These are phyloP conservation scores for Urocyon cinereoargenteus DNA, from an alignment of 2,797 vertebrate species.

Conservation along the genomic window DNA sequence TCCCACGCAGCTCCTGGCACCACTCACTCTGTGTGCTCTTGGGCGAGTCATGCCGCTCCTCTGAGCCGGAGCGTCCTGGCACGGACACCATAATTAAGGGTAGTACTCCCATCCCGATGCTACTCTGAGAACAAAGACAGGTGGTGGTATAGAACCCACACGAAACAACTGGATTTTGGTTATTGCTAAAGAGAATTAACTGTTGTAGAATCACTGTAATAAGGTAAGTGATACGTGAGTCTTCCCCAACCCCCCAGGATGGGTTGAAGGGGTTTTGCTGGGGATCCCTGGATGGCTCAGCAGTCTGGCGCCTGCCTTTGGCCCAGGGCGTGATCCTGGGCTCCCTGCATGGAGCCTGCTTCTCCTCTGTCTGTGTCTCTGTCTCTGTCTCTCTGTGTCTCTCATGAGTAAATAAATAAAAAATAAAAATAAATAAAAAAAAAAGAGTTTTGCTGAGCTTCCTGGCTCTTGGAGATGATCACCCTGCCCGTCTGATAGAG, in stretches of 20 bases:
- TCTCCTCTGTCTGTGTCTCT: too few species aligned
- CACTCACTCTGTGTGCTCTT: not conserved
- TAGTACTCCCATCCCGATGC: not conserved
- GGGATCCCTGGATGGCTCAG: too few species aligned
- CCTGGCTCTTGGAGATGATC: not conserved
- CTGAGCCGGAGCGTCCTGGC: not conserved
- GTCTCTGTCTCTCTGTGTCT: too few species aligned
- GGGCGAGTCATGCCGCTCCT: not conserved
- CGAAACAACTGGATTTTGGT: not conserved
- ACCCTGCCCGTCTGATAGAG: too few species aligned
- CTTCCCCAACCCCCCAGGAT: accelerated
- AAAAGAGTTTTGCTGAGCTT: not conserved
- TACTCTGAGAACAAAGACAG: not conserved
- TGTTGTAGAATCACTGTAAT: too few species aligned
- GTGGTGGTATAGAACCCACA: not conserved
- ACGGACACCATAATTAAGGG: not conserved
- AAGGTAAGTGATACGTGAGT: too few species aligned
- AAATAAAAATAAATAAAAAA: too few species aligned
- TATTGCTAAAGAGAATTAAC: not conserved
- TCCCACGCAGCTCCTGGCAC: accelerated
- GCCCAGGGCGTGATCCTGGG: too few species aligned
- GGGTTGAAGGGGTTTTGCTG: not conserved
- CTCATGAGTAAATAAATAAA: too few species aligned
- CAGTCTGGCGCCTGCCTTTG: too few species aligned
- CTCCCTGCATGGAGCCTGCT: too few species aligned